These are phyloP conservation scores for Strigamia transsilvanica DNA, from an alignment of 2,888 invertebrate species.

Conservation along the genomic window DNA sequence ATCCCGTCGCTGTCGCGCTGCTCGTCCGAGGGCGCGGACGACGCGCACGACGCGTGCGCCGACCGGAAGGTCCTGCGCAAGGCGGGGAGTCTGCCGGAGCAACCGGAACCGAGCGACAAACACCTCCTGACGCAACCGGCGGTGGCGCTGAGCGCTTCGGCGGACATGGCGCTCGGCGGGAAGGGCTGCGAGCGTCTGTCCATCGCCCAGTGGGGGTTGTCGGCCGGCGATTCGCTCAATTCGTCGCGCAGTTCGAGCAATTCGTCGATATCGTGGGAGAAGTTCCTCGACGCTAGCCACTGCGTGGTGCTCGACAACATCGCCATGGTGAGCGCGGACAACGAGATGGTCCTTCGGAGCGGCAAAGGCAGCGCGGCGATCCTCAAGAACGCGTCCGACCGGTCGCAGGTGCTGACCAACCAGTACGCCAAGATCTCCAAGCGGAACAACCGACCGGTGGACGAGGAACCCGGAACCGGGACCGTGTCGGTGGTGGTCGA, in stretches of 20 bases:
- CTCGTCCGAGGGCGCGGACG: neutral
- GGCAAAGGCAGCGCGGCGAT: constrained; percentile 39
- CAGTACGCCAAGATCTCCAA: neutral
- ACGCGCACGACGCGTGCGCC: neutral
- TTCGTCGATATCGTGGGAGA: constrained; percentile 55
- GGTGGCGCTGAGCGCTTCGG: constrained; percentile 14
- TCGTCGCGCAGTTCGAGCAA: constrained; percentile 50
- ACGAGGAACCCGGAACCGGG: neutral
- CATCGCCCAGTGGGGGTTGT: neutral
- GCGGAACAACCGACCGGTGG: neutral
- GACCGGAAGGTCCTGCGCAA: constrained; percentile 23
- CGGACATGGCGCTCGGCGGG: neutral
- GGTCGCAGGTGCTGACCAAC: neutral
- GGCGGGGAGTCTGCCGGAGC: constrained; percentile 46
- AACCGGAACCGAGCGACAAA: neutral
- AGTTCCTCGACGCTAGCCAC: constrained; percentile 55
- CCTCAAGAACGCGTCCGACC: constrained; percentile 48
- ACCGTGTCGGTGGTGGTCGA: neutral
- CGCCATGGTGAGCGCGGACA: constrained; percentile 50
- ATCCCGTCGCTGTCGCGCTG: neutral
- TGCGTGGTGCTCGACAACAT: constrained; percentile 55
- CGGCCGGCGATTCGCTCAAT: constrained; percentile 23
- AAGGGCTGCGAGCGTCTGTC: neutral
- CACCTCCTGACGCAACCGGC: neutral
- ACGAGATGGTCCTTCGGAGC: constrained; percentile 3